phyloP scores from a whole-genome alignment of 2,888 invertebrate species.

The Drosophila kambysellisi region DNA sequence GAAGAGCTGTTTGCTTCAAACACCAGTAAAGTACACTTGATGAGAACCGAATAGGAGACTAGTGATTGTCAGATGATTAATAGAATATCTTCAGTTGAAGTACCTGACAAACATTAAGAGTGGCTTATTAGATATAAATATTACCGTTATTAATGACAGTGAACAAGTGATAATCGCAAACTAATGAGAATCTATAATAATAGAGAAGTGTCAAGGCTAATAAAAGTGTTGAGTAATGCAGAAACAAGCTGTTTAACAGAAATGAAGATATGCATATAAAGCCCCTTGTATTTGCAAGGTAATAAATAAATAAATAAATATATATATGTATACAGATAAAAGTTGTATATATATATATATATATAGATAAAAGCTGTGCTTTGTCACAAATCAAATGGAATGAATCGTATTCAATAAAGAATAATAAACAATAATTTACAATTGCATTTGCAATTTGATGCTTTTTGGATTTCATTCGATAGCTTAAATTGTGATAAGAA shows the following conservation, averaged over 20 bases:
- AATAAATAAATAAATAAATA: background rate
- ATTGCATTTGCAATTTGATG: conserved; percentile 19
- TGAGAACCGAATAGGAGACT: background rate
- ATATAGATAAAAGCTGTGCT: background rate
- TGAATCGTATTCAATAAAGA: background rate
- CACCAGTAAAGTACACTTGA: conserved; percentile 11
- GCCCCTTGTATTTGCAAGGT: background rate
- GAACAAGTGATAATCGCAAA: background rate
- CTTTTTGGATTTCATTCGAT: conserved; percentile 16
- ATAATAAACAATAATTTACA: conserved; percentile 15
- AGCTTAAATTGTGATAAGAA: conserved; percentile 54
- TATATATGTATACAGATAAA: background rate
- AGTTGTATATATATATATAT: no score
- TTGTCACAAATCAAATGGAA: background rate
- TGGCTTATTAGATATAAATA: background rate
- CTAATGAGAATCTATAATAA: background rate
- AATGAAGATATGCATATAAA: background rate
- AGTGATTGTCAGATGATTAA: background rate
- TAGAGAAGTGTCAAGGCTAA: background rate
- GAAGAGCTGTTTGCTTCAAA: background rate
- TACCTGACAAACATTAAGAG: background rate
- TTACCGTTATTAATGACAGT: background rate
- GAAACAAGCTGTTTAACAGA: background rate
- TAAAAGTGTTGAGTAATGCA: background rate
- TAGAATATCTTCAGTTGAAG: background rate